A percentile compares a stretch with the other conserved stretches of the same genome.
Conservation (phyloP, 2,113 vertebrate genomes). For the Aythya baeri region DNA sequence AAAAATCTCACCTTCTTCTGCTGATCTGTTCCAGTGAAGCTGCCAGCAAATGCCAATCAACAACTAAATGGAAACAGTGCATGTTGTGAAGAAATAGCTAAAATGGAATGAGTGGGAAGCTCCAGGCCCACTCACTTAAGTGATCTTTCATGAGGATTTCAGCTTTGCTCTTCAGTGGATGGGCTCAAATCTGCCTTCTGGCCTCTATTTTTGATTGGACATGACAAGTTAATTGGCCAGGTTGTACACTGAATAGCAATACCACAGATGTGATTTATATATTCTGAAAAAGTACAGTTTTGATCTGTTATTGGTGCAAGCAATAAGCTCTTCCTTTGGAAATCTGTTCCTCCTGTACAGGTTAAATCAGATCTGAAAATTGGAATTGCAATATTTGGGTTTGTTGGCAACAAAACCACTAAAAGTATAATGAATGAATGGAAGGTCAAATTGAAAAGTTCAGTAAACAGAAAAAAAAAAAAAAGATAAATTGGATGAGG, state of each 20-base stretch:
- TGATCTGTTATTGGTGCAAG: neutral
- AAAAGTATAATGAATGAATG: neutral
- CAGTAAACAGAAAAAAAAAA: neutral
- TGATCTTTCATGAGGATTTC: neutral
- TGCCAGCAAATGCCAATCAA: slow-evolving; percentile 21
- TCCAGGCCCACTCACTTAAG: neutral
- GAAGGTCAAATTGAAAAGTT: neutral
- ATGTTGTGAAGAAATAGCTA: neutral
- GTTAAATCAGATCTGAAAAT: neutral
- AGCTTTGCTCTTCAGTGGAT: neutral
- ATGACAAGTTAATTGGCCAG: neutral
- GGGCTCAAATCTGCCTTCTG: neutral
- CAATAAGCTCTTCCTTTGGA: neutral
- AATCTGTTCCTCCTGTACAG: neutral
- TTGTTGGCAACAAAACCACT: neutral
- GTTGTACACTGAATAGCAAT: neutral
- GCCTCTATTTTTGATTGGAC: neutral
- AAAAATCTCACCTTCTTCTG: neutral
- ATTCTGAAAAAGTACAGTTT: neutral
- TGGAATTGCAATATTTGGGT: neutral
- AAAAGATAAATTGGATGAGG: neutral
- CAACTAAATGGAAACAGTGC: neutral
- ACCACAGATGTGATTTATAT: accelerated
- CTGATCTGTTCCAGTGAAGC: neutral
- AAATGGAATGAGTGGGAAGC: neutral